These are phyloP conservation scores for Campoplex capitator DNA, from an alignment of 2,888 invertebrate genomes.

Conservation along the genomic window DNA sequence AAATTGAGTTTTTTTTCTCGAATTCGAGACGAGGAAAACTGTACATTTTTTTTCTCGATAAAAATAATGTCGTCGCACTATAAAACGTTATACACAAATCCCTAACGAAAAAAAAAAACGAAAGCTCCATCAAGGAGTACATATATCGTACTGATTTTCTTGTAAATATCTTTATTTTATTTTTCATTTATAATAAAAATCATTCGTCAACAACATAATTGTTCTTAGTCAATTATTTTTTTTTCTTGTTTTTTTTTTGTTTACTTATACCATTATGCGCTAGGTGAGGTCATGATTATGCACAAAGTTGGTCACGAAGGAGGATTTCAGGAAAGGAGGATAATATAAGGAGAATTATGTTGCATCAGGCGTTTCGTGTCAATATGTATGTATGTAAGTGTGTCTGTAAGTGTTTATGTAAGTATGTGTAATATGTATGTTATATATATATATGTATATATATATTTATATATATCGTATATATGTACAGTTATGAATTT, in stretches of 20 bases:
- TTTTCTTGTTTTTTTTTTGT: constrained; percentile 56
- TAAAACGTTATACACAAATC: constrained; percentile 53
- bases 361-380: constrained; percentile 78
- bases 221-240: constrained; percentile 84
- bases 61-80: constrained; percentile 53
- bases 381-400: constrained; percentile 68
- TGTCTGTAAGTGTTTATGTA: constrained; percentile 65
- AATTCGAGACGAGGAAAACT: neutral
- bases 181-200: constrained; percentile 85
- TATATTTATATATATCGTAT: constrained; percentile 79
- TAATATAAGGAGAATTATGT: constrained; percentile 78
- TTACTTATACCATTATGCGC: constrained; percentile 72
- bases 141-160: constrained; percentile 80
- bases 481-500: constrained; percentile 84
- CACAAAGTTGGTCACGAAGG: constrained; percentile 83
- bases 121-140: constrained; percentile 51
- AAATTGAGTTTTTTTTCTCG: constrained; percentile 21
- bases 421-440: constrained; percentile 13
- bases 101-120: constrained; percentile 30
- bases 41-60: constrained; percentile 20
- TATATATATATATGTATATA: constrained; percentile 73
- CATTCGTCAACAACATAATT: constrained; percentile 85
- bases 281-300: constrained; percentile 83
- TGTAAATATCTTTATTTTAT: constrained; percentile 85
- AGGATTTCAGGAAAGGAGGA: constrained; percentile 71